Evolutionary conservation across 2,888 invertebrate genomes (phyloP), one percentile per base, ranked within the genome.

Genomic region (Clitarchus hookeri): DNA sequence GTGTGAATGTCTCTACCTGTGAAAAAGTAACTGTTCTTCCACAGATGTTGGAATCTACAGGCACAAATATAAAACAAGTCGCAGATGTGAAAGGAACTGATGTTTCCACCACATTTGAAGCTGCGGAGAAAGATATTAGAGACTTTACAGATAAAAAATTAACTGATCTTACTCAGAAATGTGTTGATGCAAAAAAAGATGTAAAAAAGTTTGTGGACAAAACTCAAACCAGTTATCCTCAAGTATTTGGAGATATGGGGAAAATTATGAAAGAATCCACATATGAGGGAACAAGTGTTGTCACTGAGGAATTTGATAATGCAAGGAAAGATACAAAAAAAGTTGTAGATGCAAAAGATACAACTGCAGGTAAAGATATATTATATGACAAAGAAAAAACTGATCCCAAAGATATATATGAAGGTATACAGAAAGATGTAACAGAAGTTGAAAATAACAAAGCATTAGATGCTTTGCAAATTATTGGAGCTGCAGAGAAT

Each of bases 211-310:
- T 44, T 26, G 36, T 86, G 11, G 84, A 86, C 12, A n/a, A 84
- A 54, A 77, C 13, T 13, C 11, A 53, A 27, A 25, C 12, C 16
- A 53, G 23, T 65, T 23, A 8, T n/a, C 8, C 65, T 19, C 23
- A 23, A 65, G n/a, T 44, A 65, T 11, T 26, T 53, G 82, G 27
- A 65, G 65, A 82, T 19, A 44, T n/a, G 27, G 36, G 83, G 13
- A 88, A 89, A 85, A 85, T 86, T n/a, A n/a, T 65, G 8, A 19
- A 65, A 65, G 65, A 16, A 16, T 16, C n/a, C 16, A 65, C 65
- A 65, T 53, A 8, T 16, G 36, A 36, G 48, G 65, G 53, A 26
- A 84, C 36, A 44, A n/a, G 44, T 25, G 36, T 36, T 36, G 1
- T 36, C 36, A 44, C 36, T 79, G 85, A 36, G 2, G 36, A 36